Base-by-base conservation (phyloP, 2,888 invertebrate genomes). In the Caenorhabditis sp. region DNA sequence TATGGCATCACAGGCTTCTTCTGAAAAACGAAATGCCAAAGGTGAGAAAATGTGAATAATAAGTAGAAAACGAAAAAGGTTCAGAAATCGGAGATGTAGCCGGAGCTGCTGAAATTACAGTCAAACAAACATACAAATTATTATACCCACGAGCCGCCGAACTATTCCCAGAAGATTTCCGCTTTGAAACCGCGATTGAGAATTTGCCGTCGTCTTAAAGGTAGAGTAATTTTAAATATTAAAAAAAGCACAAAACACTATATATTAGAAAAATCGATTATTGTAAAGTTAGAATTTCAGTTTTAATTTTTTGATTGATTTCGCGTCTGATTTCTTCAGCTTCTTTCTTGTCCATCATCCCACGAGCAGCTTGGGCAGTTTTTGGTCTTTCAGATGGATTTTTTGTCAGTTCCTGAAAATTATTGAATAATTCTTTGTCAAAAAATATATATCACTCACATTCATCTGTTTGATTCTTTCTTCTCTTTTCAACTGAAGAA, bases 61-160 rank as follows among this genome's bases (percentile, higher is more conserved):
- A 21, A 21, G 21, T 23, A 10, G 20, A 21, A 52, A 52, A 21
- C 5, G 23, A 17, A 17, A 17, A 23, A 21, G 2, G 8, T 53
- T 23, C 85, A 90, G 97, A 99, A 90, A 97, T 99, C 83, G 96
- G 97, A 0, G 97, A 97, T 87, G 95, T 97, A 82, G 96, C 97
- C 43, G 97, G 97, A 49, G 97, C 96, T 0, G 97, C 97, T 2
- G 97, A 99, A 88, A 96, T 95, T 17, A 99, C 99, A 0, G 97
- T 99, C 82, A 91, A 95, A 31, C 96, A 97, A 88, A 95, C 96
- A 0, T 99, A 97, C 90, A 97, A 97, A 89, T 91, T 95, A 43
- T 95, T 99, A 95, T 94, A 95, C 88, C 95, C 96, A 1, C 71
- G 70, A 27, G 97, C 97, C 0, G 92, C 91, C 1, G 93, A 93